Percentiles rank a stretch among this genome's conserved stretches.
Conservation (phyloP, 2,797 vertebrate genomes). For the Botia kubotai region DNA sequence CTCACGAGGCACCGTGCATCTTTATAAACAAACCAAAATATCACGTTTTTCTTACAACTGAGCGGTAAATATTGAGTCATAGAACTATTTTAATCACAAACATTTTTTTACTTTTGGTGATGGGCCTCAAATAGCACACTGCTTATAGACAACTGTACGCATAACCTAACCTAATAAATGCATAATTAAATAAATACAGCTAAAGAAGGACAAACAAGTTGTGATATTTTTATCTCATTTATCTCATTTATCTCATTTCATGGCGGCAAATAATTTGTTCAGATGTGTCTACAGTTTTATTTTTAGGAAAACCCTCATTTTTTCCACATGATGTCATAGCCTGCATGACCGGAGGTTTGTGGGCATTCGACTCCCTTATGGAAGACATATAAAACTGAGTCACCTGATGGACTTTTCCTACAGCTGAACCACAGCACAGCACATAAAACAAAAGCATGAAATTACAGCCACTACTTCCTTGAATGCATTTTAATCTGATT, state of each 20-base stretch:
- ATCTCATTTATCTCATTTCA: slow-evolving; percentile 34
- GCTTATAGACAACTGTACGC: neutral
- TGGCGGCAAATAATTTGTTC: slow-evolving; percentile 75
- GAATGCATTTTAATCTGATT: neutral
- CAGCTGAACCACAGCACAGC: slow-evolving; percentile 25
- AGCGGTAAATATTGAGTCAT: neutral
- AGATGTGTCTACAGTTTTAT: slow-evolving; percentile 76
- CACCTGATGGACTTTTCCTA: slow-evolving; percentile 21
- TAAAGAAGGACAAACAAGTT: slow-evolving; percentile 62
- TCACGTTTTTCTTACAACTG: neutral
- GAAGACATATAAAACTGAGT: slow-evolving; percentile 38
- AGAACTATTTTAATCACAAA: neutral
- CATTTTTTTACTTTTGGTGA: neutral
- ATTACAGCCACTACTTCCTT: slow-evolving; percentile 13
- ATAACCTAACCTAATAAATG: slow-evolving; percentile 7
- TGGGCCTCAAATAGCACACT: neutral
- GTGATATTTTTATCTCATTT: slow-evolving; percentile 24
- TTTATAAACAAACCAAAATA: neutral
- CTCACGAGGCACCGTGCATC: neutral
- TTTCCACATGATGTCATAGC: slow-evolving; percentile 80
- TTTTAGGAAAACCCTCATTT: slow-evolving; percentile 74
- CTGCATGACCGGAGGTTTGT: slow-evolving; percentile 44
- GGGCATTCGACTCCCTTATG: slow-evolving; percentile 40
- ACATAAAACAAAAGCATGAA: slow-evolving; percentile 5
- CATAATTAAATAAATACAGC: slow-evolving; percentile 51